Evolutionary conservation across 1,140 invertebrate genomes (phyloP), one percentile per base, ranked within the genome.

Genomic region (Drosophila kanapiae): DNA sequence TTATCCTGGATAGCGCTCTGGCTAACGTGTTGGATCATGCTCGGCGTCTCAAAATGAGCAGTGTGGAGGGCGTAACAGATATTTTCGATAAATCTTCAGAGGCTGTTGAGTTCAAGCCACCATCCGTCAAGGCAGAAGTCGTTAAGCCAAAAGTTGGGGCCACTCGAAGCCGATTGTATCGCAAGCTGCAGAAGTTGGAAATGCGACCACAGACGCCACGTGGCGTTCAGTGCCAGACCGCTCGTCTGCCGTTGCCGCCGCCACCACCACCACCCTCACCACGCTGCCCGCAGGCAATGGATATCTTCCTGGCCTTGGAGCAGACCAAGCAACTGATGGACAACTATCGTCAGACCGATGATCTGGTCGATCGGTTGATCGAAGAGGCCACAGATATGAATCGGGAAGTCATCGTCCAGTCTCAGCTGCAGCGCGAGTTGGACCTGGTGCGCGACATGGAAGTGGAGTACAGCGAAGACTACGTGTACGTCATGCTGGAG

Each of bases 191-290:
- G 4, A 48, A 65, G 16, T 2, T 37, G 0, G 38, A 63, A 3
- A 0, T 45, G 2, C 33, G 18, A 0, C 4, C 7, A n/a, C 23
- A 40, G 43, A 49, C 74, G 10, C 45, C 43, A 13, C 18, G 53
- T 11, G 23, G 38, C 35, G 38, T 14, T 2, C 51, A 54, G 51
- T 14, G 16, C 18, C 53, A 37, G 40, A 68, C 48, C 3, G 69
- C 49, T 1, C 31, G 18, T 5, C 5, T 54, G 8, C 53, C 53
- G 23, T 48, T 65, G 31, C 67, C 65, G 6, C 59, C 78, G 7
- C 82, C 82, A 37, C 70, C 75, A 3, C 53, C 53, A n/a, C 83
- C 83, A 6, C 78, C 82, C 5, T 86, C 83, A 5, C 83, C 83
- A 1, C 79, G 83, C 1, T 76, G 40, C n/a, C 62, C 72, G 0